phyloP scores from a whole-genome alignment of 2,888 invertebrate species.

The Athalia rosae region DNA sequence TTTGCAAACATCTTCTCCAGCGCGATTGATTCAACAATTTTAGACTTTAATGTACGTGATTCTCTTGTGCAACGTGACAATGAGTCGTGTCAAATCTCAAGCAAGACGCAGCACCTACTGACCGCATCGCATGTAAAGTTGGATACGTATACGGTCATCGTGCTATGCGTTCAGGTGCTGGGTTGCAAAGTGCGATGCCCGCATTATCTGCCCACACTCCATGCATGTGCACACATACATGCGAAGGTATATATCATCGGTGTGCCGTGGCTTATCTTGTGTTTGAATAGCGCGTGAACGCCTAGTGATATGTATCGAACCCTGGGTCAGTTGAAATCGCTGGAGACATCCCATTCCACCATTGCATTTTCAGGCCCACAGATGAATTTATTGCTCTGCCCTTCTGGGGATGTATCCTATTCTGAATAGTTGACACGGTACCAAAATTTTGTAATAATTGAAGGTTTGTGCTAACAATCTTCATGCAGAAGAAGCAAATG shows the following conservation, averaged over 20 bases:
- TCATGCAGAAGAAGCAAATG: too few species aligned
- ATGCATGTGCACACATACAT: neutral
- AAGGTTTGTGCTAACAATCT: too few species aligned
- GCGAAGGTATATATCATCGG: constrained; percentile 51
- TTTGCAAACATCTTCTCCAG: neutral
- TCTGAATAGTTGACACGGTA: too few species aligned
- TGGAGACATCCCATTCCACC: too few species aligned
- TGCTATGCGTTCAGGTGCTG: neutral
- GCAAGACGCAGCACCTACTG: constrained; percentile 54
- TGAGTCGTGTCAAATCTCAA: constrained; percentile 37
- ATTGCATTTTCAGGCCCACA: too few species aligned
- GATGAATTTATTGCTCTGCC: too few species aligned
- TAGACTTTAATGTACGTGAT: neutral
- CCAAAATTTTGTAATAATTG: too few species aligned
- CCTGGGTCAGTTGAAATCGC: neutral
- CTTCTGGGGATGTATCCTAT: too few species aligned
- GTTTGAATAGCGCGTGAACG: constrained; percentile 60
- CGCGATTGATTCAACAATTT: neutral
- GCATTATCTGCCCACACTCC: constrained; percentile 42
- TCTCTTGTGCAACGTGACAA: constrained; percentile 19
- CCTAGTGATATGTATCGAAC: constrained; percentile 25
- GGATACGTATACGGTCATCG: constrained; percentile 51
- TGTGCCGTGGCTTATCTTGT: constrained; percentile 66
- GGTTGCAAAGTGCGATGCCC: constrained; percentile 16
- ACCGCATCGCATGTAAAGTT: constrained; percentile 54